Evolutionary conservation across 2,888 invertebrate genomes (phyloP).

Genomic region (Halictus quadricinctus): DNA sequence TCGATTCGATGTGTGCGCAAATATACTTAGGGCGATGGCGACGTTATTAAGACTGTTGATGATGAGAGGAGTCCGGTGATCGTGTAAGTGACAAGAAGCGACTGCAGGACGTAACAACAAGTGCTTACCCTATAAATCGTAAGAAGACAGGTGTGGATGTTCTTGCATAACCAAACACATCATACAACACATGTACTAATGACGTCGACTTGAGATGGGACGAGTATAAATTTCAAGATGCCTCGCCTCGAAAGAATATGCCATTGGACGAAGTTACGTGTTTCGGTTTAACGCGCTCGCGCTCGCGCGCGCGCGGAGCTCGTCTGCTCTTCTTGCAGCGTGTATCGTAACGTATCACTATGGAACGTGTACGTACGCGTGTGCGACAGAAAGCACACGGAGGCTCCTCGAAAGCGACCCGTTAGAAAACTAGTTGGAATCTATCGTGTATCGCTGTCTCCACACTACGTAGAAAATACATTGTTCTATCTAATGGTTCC

Average conservation of each 20-base stretch:
- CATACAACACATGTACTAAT: slow-evolving; percentile 48
- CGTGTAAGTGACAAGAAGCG: slow-evolving; percentile 62
- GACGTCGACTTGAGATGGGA: neutral
- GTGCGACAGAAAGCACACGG: neutral
- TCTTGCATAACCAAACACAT: slow-evolving; percentile 77
- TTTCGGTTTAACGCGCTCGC: neutral
- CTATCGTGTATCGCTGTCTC: neutral
- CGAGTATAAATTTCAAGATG: slow-evolving; percentile 12
- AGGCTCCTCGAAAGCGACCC: neutral
- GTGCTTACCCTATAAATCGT: slow-evolving; percentile 81
- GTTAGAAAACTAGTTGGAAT: slow-evolving; percentile 1
- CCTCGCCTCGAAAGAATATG: slow-evolving; percentile 16
- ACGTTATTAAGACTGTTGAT: slow-evolving; percentile 34
- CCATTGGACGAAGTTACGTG: slow-evolving; percentile 24
- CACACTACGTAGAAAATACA: neutral
- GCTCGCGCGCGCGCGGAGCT: neutral
- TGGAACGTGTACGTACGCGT: neutral
- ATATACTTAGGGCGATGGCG: slow-evolving; percentile 21
- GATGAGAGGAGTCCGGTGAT: slow-evolving; percentile 44
- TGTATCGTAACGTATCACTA: neutral
- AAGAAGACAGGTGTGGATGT: slow-evolving; percentile 77
- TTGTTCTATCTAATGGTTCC: slow-evolving; percentile 15
- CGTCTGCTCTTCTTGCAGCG: neutral
- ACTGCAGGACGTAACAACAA: slow-evolving; percentile 71
- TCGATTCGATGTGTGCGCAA: neutral